Evolutionary conservation across 2,797 vertebrate species (phyloP), one percentile per base, ranked within the genome.

Genomic region (Synaphobranchus kaupii): DNA sequence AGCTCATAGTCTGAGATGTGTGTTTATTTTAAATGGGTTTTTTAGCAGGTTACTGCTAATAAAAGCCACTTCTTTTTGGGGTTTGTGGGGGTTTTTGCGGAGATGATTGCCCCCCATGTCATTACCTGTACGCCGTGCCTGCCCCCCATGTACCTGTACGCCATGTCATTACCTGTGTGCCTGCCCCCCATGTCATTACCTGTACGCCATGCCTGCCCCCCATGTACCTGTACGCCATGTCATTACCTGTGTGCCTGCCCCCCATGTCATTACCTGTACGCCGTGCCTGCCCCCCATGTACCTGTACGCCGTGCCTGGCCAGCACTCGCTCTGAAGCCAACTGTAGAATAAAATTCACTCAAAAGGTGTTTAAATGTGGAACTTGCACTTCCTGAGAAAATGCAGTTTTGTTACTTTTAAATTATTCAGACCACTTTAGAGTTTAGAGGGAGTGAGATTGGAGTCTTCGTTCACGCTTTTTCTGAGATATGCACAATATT

Each of bases 41-140:
- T 54, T 54, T 90, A 17, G 84, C 84, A 71, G 81, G 28, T 68
- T 68, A 73, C 47, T 90, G 91, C 90, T 56, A 86, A 93, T 92
- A 93, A 90, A 89, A 92, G 76, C 88, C 63, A 85, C 82, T 4
- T 68, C 1, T 73, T 90, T 88, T 54, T 20, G 60, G 58, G 9
- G 6, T 71, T 28, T 54, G 44, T 50, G 28, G 17, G 80, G 17
- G 80, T 50, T 3, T 83, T 54, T 1, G 31, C 17, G 13, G 34
- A 39, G 10, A 34, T 12, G 34, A 20, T 5, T 39, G 4, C 10
- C 31, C 20, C 17, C 31, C 31, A 4, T 15, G 39, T 39, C 71
- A 17, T 28, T 8, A n/a, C n/a, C 6, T 31, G 9, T 31, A 6
- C 1, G n/a, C n/a, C n/a, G n/a, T n/a, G n/a, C n/a, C n/a, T n/a